Evolutionary conservation across 2,113 vertebrate genomes (phyloP).

Genomic region (Otocyon megalotis): DNA sequence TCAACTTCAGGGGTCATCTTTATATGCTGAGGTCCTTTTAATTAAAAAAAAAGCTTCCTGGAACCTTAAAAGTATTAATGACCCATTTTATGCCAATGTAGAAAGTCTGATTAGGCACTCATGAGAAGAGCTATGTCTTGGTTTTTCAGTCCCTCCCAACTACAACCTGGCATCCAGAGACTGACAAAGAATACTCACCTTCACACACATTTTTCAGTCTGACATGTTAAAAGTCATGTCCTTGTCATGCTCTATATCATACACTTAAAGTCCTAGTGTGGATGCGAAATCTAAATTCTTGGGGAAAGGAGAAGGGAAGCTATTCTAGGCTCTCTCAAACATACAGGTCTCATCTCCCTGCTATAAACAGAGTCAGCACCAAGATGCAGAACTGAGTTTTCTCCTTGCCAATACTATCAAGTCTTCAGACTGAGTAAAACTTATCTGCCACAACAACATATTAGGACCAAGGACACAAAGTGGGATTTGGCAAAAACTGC

Average conservation of each 20-base stretch:
- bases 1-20: background rate
- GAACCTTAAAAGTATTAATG: background rate
- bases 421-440: background rate
- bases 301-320: background rate
- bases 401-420: background rate
- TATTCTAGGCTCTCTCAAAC: background rate
- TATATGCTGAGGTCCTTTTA: background rate
- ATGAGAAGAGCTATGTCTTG: background rate
- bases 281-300: background rate
- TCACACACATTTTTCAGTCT: background rate
- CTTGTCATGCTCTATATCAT: background rate
- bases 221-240: background rate
- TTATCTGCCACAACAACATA: background rate
- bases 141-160: background rate
- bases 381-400: background rate
- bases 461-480: background rate
- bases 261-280: background rate
- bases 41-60: background rate
- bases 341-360: background rate
- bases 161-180: background rate
- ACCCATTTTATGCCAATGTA: background rate
- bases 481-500: background rate
- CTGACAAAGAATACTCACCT: slow-evolving; percentile 5
- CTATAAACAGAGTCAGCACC: background rate
- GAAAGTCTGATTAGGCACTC: background rate